Percentiles rank a stretch among this genome's conserved stretches.
These are phyloP conservation scores for Tanaodytes sp. DNA, from an alignment of 2,888 invertebrate genomes.

Conservation along the genomic window DNA sequence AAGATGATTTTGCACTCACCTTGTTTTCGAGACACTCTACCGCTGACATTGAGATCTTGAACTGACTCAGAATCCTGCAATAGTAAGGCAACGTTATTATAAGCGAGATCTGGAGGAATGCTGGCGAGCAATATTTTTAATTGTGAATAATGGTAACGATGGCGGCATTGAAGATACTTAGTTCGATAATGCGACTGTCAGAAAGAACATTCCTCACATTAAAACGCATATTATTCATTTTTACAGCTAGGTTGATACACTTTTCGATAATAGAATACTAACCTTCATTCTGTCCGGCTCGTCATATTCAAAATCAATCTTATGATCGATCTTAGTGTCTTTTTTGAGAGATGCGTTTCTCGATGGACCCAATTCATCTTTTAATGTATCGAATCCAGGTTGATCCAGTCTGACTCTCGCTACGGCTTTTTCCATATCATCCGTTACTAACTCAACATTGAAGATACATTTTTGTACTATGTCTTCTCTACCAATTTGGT, in stretches of 20 bases:
- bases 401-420: slow-evolving; percentile 75
- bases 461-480: slow-evolving; percentile 84
- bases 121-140: slow-evolving; percentile 33
- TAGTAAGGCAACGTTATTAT: slow-evolving; percentile 41
- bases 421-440: slow-evolving; percentile 77
- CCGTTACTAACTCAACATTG: slow-evolving; percentile 84
- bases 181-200: slow-evolving; percentile 19
- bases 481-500: slow-evolving; percentile 85
- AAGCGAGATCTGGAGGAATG: slow-evolving; percentile 42
- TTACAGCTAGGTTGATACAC: no score
- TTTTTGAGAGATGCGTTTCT: slow-evolving; percentile 82
- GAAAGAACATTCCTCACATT: no score
- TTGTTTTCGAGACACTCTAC: slow-evolving; percentile 64
- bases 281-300: slow-evolving; percentile 82
- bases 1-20: slow-evolving; percentile 61
- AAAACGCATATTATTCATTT: no score
- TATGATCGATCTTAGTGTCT: slow-evolving; percentile 76
- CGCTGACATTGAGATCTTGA: slow-evolving; percentile 72
- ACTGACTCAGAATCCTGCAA: slow-evolving; percentile 74
- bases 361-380: slow-evolving; percentile 83
- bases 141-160: slow-evolving; percentile 46
- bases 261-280: not conserved
- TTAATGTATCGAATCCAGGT: slow-evolving; percentile 78
- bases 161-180: slow-evolving; percentile 26
- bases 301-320: slow-evolving; percentile 76